Evolutionary conservation across 2,113 vertebrate genomes (phyloP), one percentile per base, ranked within the genome.

Genomic region (Porphyrio hochstetteri): DNA sequence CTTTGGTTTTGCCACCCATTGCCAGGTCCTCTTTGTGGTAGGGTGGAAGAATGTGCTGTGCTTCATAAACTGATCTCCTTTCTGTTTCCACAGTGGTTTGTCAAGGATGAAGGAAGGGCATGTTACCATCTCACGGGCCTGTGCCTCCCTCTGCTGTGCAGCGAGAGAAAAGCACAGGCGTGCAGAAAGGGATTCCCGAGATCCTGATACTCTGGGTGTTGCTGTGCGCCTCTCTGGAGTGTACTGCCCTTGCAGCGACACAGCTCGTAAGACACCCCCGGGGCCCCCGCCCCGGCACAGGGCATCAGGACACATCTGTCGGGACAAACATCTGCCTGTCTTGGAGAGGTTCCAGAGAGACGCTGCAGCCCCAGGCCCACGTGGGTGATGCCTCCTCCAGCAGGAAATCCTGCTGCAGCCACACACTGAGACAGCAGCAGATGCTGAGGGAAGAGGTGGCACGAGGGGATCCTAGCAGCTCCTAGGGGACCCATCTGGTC

Each of bases 141-240:
- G 1, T 76, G 80, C 44, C 55, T 38, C 31, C 67, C 48, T 68
- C 80, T 84, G 40, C 67, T 88, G 46, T 33, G 29, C 33, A 38
- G 18, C 21, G 9, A 27, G 42, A 52, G 42, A 64, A 87, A 59
- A 38, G 28, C 64, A 82, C 0, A 1, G 21, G 28, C 3, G 1
- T 28, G 38, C 13, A 36, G 31, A 77, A 72, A 16, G 4, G 0
- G 1, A 35, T 38, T 31, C 44, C n/a, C 1, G 3, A 69, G 35
- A n/a, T 38, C 29, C 42, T 59, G 42, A 13, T n/a, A 7, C 18
- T n/a, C 36, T 38, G 33, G 46, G 31, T 17, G 20, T 10, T 44
- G 10, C 28, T 57, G 40, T 10, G 27, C 17, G 42, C 36, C 48
- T 46, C 3, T 16, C 38, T 60, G 31, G 63, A 16, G 19, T 3